phyloP scores from a whole-genome alignment of 2,113 vertebrate genomes.

The Hiodon alosoides region DNA sequence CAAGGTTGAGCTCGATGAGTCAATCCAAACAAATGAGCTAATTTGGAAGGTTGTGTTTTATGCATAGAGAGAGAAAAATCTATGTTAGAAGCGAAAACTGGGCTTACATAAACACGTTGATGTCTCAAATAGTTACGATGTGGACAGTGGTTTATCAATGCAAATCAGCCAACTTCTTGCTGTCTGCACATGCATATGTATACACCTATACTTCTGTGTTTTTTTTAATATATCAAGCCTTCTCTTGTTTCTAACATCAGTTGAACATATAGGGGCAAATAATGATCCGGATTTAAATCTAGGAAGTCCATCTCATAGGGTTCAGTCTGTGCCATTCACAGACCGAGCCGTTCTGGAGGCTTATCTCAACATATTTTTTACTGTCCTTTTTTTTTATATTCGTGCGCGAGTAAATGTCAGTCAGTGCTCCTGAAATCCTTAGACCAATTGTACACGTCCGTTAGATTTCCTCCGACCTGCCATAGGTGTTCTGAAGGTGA shows the following conservation, averaged over 20 bases:
- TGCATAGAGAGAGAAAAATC: slow-evolving; percentile 25
- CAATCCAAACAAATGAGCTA: slow-evolving; percentile 51
- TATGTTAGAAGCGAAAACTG: slow-evolving; percentile 24
- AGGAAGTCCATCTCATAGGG: too few species aligned
- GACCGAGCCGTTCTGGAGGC: too few species aligned
- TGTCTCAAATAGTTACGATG: slow-evolving; percentile 49
- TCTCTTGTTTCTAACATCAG: slow-evolving; percentile 16
- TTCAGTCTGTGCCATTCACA: too few species aligned
- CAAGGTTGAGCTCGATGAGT: slow-evolving; percentile 41
- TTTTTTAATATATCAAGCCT: neutral
- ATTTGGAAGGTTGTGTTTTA: slow-evolving; percentile 39
- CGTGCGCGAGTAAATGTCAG: slow-evolving; percentile 2
- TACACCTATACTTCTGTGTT: slow-evolving; percentile 17
- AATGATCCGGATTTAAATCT: too few species aligned
- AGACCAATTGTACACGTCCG: neutral
- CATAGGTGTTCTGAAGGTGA: neutral
- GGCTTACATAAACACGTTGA: slow-evolving; percentile 35
- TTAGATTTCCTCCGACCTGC: neutral
- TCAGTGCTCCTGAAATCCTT: neutral
- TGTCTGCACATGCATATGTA: slow-evolving; percentile 30
- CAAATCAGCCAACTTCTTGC: slow-evolving; percentile 38
- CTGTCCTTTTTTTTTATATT: neutral
- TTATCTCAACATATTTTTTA: too few species aligned
- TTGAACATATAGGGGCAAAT: too few species aligned
- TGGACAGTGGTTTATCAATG: slow-evolving; percentile 47